These are phyloP conservation scores for Rugalucina vietnamica DNA, from an alignment of 2,888 invertebrate species.

Conservation along the genomic window DNA sequence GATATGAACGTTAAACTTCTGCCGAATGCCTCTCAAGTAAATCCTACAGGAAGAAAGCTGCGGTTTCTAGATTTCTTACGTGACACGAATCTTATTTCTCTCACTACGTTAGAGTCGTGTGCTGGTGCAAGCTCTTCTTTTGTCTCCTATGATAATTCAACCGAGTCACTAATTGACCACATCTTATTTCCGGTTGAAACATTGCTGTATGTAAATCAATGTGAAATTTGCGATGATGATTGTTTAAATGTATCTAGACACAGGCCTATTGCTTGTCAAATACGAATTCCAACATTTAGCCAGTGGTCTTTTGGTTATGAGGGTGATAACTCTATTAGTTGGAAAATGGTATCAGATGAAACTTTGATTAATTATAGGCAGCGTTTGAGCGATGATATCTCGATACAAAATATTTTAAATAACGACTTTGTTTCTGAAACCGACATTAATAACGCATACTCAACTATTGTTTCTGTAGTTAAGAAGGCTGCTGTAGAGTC, in stretches of 20 bases:
- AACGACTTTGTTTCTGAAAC: background rate
- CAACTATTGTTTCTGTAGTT: background rate
- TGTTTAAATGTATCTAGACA: constrained; percentile 5
- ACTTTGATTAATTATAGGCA: background rate
- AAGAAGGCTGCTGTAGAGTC: background rate
- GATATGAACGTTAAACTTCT: constrained; percentile 5
- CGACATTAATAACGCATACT: background rate
- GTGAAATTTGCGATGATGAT: constrained; percentile 12
- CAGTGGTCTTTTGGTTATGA: background rate
- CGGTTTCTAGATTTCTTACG: background rate
- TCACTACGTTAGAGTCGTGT: background rate
- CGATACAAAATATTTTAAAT: background rate
- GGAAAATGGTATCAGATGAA: background rate
- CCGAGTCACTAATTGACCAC: constrained; percentile 10
- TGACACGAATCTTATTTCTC: background rate
- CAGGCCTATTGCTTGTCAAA: background rate
- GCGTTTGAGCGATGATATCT: background rate
- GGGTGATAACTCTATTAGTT: background rate
- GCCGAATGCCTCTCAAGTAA: background rate
- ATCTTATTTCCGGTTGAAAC: background rate
- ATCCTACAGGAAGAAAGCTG: background rate
- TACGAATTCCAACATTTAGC: background rate
- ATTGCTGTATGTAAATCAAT: background rate
- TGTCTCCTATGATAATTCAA: constrained; percentile 8
- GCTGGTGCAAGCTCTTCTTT: background rate